phyloP scores from a whole-genome alignment of 2,113 vertebrate genomes.

The Andinoacara biseriatus region DNA sequence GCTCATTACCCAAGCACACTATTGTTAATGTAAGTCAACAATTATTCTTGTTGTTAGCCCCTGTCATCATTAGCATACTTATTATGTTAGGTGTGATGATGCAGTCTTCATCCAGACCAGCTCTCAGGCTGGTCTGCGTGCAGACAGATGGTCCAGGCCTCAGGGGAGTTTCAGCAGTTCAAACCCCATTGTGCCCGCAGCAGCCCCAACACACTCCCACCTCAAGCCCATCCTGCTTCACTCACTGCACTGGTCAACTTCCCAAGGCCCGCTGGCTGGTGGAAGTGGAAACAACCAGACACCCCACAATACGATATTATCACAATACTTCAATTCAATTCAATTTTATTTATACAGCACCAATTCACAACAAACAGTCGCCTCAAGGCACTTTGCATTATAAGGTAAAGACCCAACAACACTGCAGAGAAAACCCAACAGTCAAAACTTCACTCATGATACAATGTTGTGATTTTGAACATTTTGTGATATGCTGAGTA shows the following conservation, averaged over 20 bases:
- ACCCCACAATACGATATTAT: too few species aligned
- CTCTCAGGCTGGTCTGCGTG: conserved; percentile 6
- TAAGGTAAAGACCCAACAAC: too few species aligned
- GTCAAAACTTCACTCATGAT: too few species aligned
- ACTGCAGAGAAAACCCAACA: too few species aligned
- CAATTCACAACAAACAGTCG: too few species aligned
- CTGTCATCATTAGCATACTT: conserved; percentile 34
- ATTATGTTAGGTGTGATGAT: conserved; percentile 1
- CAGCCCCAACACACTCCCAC: conserved; percentile 12
- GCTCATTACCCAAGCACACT: neutral
- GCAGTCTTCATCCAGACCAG: conserved; percentile 33
- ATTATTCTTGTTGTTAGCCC: neutral
- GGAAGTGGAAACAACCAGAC: too few species aligned
- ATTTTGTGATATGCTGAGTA: too few species aligned
- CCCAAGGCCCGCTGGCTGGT: too few species aligned
- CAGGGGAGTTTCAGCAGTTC: conserved; percentile 30
- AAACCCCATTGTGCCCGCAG: conserved; percentile 42
- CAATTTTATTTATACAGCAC: too few species aligned
- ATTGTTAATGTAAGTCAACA: conserved; percentile 13
- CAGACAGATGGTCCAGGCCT: conserved; percentile 58
- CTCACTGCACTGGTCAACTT: neutral
- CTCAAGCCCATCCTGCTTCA: neutral
- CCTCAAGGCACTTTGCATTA: too few species aligned
- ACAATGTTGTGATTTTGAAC: too few species aligned
- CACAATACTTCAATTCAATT: too few species aligned